Evolutionary conservation across 2,797 vertebrate species (phyloP).

Genomic region (Xerus rutilus): DNA sequence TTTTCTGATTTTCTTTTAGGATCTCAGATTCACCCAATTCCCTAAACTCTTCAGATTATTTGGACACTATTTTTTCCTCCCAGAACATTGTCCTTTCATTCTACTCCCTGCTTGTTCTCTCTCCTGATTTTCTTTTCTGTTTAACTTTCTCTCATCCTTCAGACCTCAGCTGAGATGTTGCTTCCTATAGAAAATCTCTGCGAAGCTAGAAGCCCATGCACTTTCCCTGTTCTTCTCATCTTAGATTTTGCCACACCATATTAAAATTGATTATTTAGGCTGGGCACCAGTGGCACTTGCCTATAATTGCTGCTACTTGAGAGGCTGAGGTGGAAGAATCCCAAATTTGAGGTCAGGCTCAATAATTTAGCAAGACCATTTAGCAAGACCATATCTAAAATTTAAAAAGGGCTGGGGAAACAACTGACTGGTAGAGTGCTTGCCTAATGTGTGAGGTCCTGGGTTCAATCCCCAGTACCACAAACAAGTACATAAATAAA

Average conservation of each 20-base stretch:
- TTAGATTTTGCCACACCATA: not conserved
- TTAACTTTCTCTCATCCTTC: not conserved
- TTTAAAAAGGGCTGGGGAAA: too few relatives aligned
- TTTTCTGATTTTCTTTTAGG: not conserved
- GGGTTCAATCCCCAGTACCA: too few relatives aligned
- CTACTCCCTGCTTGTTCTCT: not conserved
- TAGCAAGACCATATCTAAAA: too few relatives aligned
- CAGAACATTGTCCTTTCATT: not conserved
- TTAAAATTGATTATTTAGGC: not conserved
- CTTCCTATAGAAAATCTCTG: conserved; percentile 16
- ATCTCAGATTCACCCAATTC: not conserved
- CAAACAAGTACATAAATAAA: too few relatives aligned
- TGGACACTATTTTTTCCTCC: not conserved
- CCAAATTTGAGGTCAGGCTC: too few relatives aligned
- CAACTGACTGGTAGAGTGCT: too few relatives aligned
- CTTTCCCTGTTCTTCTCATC: not conserved
- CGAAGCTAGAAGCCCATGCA: not conserved
- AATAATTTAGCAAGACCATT: too few relatives aligned
- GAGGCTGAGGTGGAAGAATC: too few relatives aligned
- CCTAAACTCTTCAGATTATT: conserved; percentile 17
- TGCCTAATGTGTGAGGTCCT: too few relatives aligned
- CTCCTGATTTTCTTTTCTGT: not conserved
- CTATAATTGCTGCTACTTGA: too few relatives aligned
- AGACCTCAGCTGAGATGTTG: not conserved
- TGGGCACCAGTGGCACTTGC: too few relatives aligned